Base-by-base conservation (phyloP, 2,888 invertebrate species). In the Lordiphosa fenestrarum region DNA sequence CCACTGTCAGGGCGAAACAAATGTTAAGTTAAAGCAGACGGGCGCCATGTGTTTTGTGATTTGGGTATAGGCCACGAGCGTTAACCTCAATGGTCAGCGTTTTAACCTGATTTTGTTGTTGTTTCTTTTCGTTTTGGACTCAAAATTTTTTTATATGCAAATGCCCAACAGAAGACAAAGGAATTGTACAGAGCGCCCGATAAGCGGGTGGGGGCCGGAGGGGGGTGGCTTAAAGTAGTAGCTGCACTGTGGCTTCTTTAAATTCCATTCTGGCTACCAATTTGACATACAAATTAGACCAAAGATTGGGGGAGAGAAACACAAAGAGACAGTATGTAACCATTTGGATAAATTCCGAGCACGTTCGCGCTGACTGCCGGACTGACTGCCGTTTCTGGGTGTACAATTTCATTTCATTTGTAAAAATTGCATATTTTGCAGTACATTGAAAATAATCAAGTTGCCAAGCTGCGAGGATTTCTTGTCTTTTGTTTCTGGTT, bases 41-140 rank as follows among this genome's bases (percentile, higher is more conserved):
- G 63, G 63, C 73, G 69, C 73, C 85, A 83, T 85, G 76, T 85
- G 84, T 65, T 80, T 62, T 65, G 38, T 72, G 85, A 83, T 72
- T 85, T 76, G 66, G 84, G 81, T 75, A 44, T 33, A 62, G 51
- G 35, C 35, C 30, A 54, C 39, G 38, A 40, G 57, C 48, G 38
- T 53, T 54, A 59, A 57, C 53, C 63, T 49, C 49, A 44, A 47
- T 49, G 61, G 58, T 49, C 64, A 53, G 70, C 37, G 40, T n/a
- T 10, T 7, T 61, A 77, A 72, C 73, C 60, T 68, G 53, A 39
- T 42, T 59, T 48, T 57, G 46, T 40, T 25, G 37, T 10, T 38
- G 7, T 42, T 44, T 12, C 35, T 19, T 15, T 50, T 33, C 37
- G 36, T 39, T 4, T 50, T 12, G 19, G 15, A 7, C 4, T 49